Evolutionary conservation across 1,140 invertebrate genomes (phyloP), one percentile per base, ranked within the genome.

Genomic region (Anoplophora glabripennis): DNA sequence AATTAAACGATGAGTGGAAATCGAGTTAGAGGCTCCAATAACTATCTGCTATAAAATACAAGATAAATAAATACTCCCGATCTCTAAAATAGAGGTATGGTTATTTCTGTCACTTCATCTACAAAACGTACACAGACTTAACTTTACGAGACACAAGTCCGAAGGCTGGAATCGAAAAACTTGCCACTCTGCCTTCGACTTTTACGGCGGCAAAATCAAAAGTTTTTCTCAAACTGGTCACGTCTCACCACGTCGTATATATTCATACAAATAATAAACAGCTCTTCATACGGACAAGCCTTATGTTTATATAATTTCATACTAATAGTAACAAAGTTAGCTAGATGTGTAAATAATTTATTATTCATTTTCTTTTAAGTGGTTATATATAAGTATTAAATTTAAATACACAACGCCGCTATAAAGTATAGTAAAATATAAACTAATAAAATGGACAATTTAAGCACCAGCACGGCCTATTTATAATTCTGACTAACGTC

Each of bases 261-360:
- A 41, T 41, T 41, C 38, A 41, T 41, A 41, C 38, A 41, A 41
- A 41, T 41, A 41, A 41, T 41, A 41, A 41, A 41, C 38, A 41
- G 38, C 21, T 41, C 38, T n/a, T 15, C n/a, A 41, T 41, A 41
- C 38, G 38, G 15, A 41, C 38, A 41, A 41, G 38, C n/a, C 38
- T 41, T 12, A 41, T 41, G 38, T 41, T 41, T 41, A 41, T 41
- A 41, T 41, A 41, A 41, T 12, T 41, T 41, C 38, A 17, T 12
- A 41, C 38, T 41, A 17, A 17, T 41, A n/a, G n/a, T 41, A 41
- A 41, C 21, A 28, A 28, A 28, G 21, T 28, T 28, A 28, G 21
- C 21, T 28, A 28, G 21, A 28, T 28, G 21, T 28, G 21, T 28
- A 28, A 28, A 28, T 28, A 28, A 28, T 28, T 28, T 28, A 28